These are phyloP conservation scores for Stictonetta naevosa DNA, from an alignment of 2,113 vertebrate genomes.

Conservation along the genomic window DNA sequence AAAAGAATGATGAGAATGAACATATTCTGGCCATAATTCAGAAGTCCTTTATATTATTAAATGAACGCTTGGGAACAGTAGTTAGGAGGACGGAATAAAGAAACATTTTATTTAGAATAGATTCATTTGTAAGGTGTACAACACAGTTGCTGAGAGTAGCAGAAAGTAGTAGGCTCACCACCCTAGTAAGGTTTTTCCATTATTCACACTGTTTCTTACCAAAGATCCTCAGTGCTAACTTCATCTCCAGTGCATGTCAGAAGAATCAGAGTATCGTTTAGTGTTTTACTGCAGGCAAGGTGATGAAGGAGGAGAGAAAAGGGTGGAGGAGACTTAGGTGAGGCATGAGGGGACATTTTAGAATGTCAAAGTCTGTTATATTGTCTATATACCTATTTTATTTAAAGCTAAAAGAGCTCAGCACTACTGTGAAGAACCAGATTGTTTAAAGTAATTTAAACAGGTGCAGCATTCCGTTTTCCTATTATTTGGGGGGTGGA, in stretches of 20 bases:
- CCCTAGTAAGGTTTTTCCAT: neutral
- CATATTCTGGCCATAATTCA: neutral
- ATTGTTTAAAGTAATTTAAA: constrained; percentile 40
- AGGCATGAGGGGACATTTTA: neutral
- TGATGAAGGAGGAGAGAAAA: neutral
- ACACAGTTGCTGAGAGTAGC: neutral
- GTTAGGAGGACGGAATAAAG: neutral
- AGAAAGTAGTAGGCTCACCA: neutral
- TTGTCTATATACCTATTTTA: constrained; percentile 7
- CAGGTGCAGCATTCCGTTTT: constrained; percentile 22
- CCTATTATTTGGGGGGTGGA: constrained; percentile 50
- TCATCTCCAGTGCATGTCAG: neutral
- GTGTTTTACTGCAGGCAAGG: neutral
- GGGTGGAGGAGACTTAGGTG: neutral
- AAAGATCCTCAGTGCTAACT: neutral
- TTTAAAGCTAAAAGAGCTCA: constrained; percentile 20
- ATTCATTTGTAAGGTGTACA: neutral
- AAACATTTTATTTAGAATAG: neutral
- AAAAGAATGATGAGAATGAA: neutral
- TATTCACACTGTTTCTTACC: neutral
- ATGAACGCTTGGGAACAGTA: neutral
- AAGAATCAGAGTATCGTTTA: neutral
- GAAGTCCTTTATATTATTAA: neutral
- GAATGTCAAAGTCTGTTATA: neutral
- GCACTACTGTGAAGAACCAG: neutral